Conservation (phyloP, 2,113 vertebrate species). For the Coryphaenoides rupestris region DNA sequence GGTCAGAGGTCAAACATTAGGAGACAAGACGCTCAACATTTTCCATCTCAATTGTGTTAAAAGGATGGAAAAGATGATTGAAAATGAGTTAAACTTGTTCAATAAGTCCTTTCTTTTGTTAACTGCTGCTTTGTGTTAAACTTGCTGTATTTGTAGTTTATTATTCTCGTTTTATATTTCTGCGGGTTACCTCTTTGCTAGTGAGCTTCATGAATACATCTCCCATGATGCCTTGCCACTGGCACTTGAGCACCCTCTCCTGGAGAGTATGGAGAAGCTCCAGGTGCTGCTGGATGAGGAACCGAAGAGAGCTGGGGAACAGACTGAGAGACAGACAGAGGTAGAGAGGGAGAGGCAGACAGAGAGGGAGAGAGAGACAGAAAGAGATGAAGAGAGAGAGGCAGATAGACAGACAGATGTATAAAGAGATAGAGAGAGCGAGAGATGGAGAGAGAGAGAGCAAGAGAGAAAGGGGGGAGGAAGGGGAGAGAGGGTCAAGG, state of each 20-base stretch:
- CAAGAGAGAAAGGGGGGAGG: neutral
- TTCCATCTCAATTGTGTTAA: too few relatives aligned
- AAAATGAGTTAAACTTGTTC: too few relatives aligned
- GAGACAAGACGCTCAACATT: too few relatives aligned
- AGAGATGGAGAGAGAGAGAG: neutral
- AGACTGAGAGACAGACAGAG: slow-evolving; percentile 68
- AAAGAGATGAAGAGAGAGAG: neutral
- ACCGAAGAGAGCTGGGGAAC: slow-evolving; percentile 90
- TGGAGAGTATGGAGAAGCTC: slow-evolving; percentile 91
- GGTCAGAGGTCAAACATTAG: too few relatives aligned
- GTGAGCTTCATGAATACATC: slow-evolving; percentile 94
- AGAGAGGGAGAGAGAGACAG: neutral
- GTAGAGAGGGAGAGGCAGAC: neutral
- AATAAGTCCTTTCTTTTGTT: too few relatives aligned
- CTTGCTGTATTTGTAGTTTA: too few relatives aligned
- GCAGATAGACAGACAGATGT: neutral
- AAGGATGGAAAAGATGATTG: too few relatives aligned
- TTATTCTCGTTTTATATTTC: too few relatives aligned
- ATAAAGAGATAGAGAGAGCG: neutral
- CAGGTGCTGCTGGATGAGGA: slow-evolving; percentile 93
- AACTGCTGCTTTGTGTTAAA: too few relatives aligned
- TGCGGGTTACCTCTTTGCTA: slow-evolving; percentile 82
- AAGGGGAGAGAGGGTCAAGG: neutral
- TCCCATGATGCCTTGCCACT: slow-evolving; percentile 93
- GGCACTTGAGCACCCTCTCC: slow-evolving; percentile 88